Conservation (phyloP, 2,113 vertebrate genomes). For the Sebastes fasciatus region DNA sequence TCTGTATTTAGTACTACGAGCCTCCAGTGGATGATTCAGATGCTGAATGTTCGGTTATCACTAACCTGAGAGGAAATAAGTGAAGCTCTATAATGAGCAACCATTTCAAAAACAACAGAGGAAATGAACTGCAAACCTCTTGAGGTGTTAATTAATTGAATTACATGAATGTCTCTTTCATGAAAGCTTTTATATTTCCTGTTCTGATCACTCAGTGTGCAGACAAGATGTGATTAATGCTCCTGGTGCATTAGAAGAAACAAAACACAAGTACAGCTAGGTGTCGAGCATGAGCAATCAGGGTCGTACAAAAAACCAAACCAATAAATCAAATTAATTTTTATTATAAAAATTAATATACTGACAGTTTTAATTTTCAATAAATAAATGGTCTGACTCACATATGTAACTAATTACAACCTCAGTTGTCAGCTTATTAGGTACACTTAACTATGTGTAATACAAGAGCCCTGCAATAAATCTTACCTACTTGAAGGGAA, state of each 20-base stretch:
- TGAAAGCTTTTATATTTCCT: slow-evolving; percentile 15
- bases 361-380: not conserved
- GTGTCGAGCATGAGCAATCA: not conserved
- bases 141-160: slow-evolving; percentile 7
- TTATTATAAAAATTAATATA: not conserved
- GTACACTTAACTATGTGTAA: not conserved
- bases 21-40: not conserved
- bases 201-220: not conserved
- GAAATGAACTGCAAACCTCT: slow-evolving; percentile 1
- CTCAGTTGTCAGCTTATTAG: not conserved
- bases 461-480: not conserved
- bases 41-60: not conserved
- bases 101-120: slow-evolving; percentile 10
- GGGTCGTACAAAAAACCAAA: not conserved
- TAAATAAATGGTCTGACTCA: not conserved
- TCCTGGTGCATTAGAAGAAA: not conserved
- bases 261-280: not conserved
- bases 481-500: too few species aligned
- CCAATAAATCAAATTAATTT: not conserved
- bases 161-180: not conserved
- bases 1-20: not conserved
- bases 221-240: not conserved
- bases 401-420: not conserved
- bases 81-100: not conserved
- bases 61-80: not conserved